Conservation (phyloP, 2,888 invertebrate species). For the Diogma glabrata region DNA sequence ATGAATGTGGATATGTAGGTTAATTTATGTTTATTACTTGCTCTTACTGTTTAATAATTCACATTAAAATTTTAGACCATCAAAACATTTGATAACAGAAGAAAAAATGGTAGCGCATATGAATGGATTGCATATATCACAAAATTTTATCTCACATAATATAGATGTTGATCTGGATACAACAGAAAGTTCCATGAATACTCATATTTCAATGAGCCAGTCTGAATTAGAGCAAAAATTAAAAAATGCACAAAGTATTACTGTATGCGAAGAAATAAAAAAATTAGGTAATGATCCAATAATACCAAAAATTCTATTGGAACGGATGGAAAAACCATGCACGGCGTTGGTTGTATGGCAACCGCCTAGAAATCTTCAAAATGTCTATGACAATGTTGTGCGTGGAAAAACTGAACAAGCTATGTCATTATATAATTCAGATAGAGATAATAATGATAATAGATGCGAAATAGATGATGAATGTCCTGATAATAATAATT, state of each 20-base stretch:
- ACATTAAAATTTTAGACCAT: constrained; percentile 37
- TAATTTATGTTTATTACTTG: neutral
- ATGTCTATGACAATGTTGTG: constrained; percentile 14
- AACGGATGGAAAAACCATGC: constrained; percentile 56
- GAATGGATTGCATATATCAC: constrained; percentile 59
- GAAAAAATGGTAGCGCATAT: constrained; percentile 76
- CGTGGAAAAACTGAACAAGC: constrained; percentile 16
- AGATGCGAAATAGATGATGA: constrained; percentile 24
- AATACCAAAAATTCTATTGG: constrained; percentile 53
- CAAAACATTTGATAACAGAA: constrained; percentile 69
- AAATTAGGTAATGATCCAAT: constrained; percentile 48
- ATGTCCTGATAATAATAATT: constrained; percentile 30
- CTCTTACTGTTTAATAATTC: neutral
- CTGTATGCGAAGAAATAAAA: constrained; percentile 59
- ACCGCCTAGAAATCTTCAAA: constrained; percentile 46
- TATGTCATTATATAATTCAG: constrained; percentile 10
- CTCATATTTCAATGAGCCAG: constrained; percentile 24
- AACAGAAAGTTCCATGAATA: constrained; percentile 7
- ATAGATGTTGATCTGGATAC: neutral
- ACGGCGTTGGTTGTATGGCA: constrained; percentile 75
- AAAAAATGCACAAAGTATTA: constrained; percentile 42
- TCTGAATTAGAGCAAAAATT: constrained; percentile 34
- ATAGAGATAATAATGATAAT: constrained; percentile 6
- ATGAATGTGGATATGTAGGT: constrained; percentile 6
- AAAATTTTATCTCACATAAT: constrained; percentile 30